phyloP scores from a whole-genome alignment of 2,113 vertebrate genomes.

The Alligator sinensis region DNA sequence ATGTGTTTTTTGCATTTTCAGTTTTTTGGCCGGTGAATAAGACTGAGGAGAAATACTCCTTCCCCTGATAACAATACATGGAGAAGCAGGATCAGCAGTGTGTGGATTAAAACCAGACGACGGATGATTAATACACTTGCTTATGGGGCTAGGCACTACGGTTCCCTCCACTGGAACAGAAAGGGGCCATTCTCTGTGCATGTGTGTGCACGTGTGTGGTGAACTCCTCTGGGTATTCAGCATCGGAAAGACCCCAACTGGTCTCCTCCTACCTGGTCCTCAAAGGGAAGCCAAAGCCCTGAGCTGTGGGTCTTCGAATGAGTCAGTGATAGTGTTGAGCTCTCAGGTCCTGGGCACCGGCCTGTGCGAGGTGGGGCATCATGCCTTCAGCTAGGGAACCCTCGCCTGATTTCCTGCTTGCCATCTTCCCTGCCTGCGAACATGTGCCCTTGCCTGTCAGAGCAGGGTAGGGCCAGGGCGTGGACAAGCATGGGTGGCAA shows the following conservation, averaged over 20 bases:
- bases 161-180: conserved; percentile 81
- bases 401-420: conserved; percentile 4
- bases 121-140: conserved; percentile 84
- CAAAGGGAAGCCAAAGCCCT: conserved; percentile 28
- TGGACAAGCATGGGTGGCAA: not conserved
- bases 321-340: not conserved
- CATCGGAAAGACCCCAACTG: not conserved
- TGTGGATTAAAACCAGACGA: conserved; percentile 87
- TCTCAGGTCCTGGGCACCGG: not conserved
- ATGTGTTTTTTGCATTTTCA: conserved; percentile 87
- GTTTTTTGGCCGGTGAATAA: conserved; percentile 82
- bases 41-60: conserved; percentile 83
- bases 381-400: not conserved
- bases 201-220: conserved; percentile 47
- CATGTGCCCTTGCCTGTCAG: not conserved
- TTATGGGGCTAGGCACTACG: conserved; percentile 83
- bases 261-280: conserved; percentile 44
- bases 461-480: not conserved
- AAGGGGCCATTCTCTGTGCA: conserved; percentile 55
- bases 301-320: not conserved
- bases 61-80: conserved; percentile 85
- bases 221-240: conserved; percentile 51
- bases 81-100: conserved; percentile 83
- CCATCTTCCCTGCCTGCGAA: not conserved
- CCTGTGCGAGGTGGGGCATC: not conserved